phyloP scores from a whole-genome alignment of 2,113 vertebrate species.

The Arvicanthis niloticus region DNA sequence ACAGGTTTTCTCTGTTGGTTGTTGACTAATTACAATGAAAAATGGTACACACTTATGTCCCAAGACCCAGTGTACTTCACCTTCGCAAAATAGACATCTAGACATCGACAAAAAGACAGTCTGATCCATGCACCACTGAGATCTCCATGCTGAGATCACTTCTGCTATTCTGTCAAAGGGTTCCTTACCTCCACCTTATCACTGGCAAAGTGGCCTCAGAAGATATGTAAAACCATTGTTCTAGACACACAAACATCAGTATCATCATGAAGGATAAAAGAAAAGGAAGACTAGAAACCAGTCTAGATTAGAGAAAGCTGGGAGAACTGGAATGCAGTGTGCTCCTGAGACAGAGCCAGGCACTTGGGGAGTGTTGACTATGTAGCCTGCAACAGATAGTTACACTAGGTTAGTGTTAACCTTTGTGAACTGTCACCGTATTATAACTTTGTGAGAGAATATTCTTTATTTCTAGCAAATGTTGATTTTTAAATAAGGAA shows the following conservation, averaged over 20 bases:
- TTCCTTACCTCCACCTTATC: neutral
- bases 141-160: neutral
- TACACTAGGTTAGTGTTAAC: neutral
- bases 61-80: neutral
- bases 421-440: neutral
- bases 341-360: neutral
- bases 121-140: neutral
- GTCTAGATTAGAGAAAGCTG: neutral
- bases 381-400: neutral
- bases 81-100: neutral
- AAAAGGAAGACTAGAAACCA: neutral
- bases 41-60: neutral
- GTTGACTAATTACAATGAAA: neutral
- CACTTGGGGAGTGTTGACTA: neutral
- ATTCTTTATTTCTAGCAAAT: conserved; percentile 32
- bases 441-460: conserved; percentile 15
- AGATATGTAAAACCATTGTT: neutral
- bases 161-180: neutral
- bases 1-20: neutral
- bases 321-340: neutral
- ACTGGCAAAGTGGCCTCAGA: neutral
- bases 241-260: neutral
- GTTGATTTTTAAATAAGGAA: neutral
- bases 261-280: neutral
- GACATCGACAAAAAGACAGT: neutral